phyloP scores from a whole-genome alignment of 2,113 vertebrate genomes.

The Pomatorhinus ruficollis region DNA sequence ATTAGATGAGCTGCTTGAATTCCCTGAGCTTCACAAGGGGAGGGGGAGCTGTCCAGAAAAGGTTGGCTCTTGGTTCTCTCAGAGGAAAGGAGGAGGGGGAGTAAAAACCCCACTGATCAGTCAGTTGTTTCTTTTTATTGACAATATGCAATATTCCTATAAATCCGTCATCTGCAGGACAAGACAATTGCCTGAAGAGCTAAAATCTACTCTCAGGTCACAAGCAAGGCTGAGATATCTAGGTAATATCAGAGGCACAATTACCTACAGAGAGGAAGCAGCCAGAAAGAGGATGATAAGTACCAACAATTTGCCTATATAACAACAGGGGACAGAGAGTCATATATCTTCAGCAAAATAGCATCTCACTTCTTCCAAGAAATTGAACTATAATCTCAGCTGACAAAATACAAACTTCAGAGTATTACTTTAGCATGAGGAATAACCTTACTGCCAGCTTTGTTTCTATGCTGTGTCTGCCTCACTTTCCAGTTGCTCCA shows the following conservation, averaged over 20 bases:
- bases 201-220: not conserved
- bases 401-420: not conserved
- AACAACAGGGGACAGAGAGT: not conserved
- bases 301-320: not conserved
- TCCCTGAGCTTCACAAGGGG: not conserved
- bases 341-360: not conserved
- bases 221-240: not conserved
- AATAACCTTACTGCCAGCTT: not conserved
- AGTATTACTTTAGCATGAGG: not conserved
- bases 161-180: not conserved
- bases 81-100: not conserved
- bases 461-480: not conserved
- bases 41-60: not conserved
- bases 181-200: not conserved
- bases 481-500: accelerated
- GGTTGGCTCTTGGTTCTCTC: not conserved
- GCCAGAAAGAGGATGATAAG: not conserved
- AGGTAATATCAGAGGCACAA: not conserved
- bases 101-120: not conserved
- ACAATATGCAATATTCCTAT: not conserved
- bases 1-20: not conserved
- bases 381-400: conserved; percentile 5
- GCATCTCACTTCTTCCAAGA: not conserved
- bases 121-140: not conserved
- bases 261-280: not conserved